Base-by-base conservation (phyloP, 1,140 invertebrate species). In the Achroia grisella region DNA sequence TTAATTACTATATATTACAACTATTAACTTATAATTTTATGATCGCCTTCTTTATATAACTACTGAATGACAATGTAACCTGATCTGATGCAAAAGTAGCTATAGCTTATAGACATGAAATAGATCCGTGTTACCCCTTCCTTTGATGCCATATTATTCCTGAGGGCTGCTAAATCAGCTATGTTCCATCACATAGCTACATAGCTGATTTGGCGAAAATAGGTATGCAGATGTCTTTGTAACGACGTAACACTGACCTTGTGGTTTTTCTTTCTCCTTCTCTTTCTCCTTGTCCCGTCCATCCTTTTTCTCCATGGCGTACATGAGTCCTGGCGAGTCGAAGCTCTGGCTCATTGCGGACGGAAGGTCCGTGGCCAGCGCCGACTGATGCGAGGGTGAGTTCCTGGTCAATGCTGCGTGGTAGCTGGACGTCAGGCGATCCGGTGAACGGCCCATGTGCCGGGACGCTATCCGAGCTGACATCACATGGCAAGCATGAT, bases 341-440 rank as follows among this genome's bases (percentile, higher is more conserved):
- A 71, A 81, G 48, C 75, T 82, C 46, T 72, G 75, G 45, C 68
- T 78, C 69, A 79, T 77, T 9, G 48, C 48, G 10, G 53, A 46
- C n/a, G 59, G 53, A 8, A 78, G 55, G 6, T 84, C 83, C 0
- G 75, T 77, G 0, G 78, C 81, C 51, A 66, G 55, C 1, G 67
- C 64, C 69, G 71, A 76, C 35, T 36, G 49, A 44, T 57, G 70
- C 4, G 59, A 65, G 0, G 68, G 68, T 0, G 65, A 77, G 39
- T 49, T 63, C 36, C 70, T 68, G 9, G 62, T 32, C 1, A 77
- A 30, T 3, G 72, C 69, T 1, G 73, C 56, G 48, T 93, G 92
- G 79, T 89, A 93, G 62, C 92, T 93, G 8, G 89, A 87, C 1
- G 89, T 81, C 85, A 94, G 91, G 27, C 91, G 88, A 62, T 93